Base-by-base conservation (phyloP, 2,888 invertebrate species). In the Nesidiocoris tenuis region DNA sequence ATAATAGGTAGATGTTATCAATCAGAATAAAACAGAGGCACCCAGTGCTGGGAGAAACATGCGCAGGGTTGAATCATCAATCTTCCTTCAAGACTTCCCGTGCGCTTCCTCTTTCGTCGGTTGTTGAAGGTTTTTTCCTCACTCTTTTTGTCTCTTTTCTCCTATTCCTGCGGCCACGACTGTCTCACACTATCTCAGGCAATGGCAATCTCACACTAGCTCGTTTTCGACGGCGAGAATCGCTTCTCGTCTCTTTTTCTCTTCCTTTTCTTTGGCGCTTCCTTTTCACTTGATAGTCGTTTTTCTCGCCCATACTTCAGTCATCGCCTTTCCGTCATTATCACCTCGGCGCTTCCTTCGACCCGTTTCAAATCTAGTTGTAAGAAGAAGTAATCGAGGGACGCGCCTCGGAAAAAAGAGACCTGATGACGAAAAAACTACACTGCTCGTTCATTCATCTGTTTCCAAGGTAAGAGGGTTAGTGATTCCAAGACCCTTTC, bases 1-100 rank as follows among this genome's bases (percentile, higher is more conserved):
- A 68, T 68, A 68, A 68, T 68, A 68, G 68, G 68, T 68, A 23
- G 68, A 68, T 68, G 68, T 68, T 68, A 68, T 68, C 68, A 68
- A 68, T 68, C 68, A 68, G 68, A 68, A 68, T 68, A 68, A 68
- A 68, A 68, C 68, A 68, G 68, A 68, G 39, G 12, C 39, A 7
- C 39, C 39, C 39, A n/a, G n/a, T n/a, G 68, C 68, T 18, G 1
- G 16, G 68, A 57, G 56, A 21, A 23, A 68, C 23, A 68, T 57
- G 56, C 22, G 68, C 57, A 56, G 68, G 68, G 56, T 56, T 17
- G 68, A 68, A 68, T 68, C 68, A 68, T 68, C 68, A 68, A 68
- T 68, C 68, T 68, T 68, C 68, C 56, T 68, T 68, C 57, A 68
- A 68, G 56, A 56, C 68, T 57, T 23, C 24, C 57, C 68, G 56